Base-by-base conservation (phyloP, 2,113 vertebrate genomes). In the Xenopus borealis region DNA sequence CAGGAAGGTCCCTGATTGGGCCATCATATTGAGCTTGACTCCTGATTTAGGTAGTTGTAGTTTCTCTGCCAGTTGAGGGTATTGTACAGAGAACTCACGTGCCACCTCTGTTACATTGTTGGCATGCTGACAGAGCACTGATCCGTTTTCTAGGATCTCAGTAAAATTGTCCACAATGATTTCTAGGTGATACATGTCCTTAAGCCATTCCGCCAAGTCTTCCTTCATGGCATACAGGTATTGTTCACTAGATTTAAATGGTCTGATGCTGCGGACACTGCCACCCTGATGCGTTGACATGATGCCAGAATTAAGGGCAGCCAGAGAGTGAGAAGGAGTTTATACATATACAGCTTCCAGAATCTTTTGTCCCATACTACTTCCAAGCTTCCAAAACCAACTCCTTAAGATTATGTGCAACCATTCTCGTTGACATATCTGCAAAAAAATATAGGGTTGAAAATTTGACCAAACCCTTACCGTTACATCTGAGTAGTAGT, bases 181-280 rank as follows among this genome's bases (percentile, higher is more conserved):
- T 62, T 95, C 92, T 7, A 98, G 74, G 17, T 83, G 86, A 0
- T 98, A 94, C 3, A 98, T 87, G 52, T 94, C 93, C 84, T 92
- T 94, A 61, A 99, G 86, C 96, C 97, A 99, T 84, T 98, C 96
- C 0, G 96, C 96, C 86, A 99, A 80, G 75, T 99, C 97, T 86
- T 99, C 97, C 88, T 98, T 98, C 97, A 99, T 97, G 80, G 95
- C 96, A 0, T 95, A 95, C 80, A 99, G 91, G 88, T 98, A 99
- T 71, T 96, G 93, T 75, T 96, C 85, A 0, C 95, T 94, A 76
- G 94, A 96, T 66, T 72, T 88, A 80, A 96, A 99, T 44, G 94
- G 93, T 16, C 94, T 90, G 81, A 98, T 94, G 82, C 96, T 95
- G 79, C 73, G 78, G 16, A 86, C 91, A 0, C 80, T 87, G 0